Conservation (phyloP, 2,797 vertebrate species). For the Decapterus maruadsi region DNA sequence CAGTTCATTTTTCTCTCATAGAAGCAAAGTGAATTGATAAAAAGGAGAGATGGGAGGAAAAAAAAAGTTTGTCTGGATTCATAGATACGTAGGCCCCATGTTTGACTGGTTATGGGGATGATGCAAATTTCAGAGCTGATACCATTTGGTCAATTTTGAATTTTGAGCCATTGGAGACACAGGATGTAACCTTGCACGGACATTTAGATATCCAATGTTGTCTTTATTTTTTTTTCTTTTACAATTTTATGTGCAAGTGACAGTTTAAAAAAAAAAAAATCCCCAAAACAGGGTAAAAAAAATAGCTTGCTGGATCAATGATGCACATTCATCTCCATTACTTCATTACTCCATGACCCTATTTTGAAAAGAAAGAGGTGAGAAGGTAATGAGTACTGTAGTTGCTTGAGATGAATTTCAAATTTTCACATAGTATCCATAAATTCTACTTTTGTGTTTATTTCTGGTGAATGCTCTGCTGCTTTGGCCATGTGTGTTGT, state of each 20-base stretch:
- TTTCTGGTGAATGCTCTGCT: constrained; percentile 20
- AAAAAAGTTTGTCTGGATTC: constrained; percentile 53
- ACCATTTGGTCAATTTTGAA: constrained; percentile 14
- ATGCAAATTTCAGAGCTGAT: constrained; percentile 45
- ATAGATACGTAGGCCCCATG: constrained; percentile 9
- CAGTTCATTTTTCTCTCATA: constrained; percentile 74
- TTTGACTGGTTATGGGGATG: constrained; percentile 24
- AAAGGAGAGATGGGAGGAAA: constrained; percentile 25
- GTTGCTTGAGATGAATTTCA: constrained; percentile 2
- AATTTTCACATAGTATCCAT: too few species aligned
- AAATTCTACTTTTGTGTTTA: constrained; percentile 16
- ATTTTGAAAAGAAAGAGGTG: not conserved
- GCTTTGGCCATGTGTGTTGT: constrained; percentile 59
- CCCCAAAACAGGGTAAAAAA: not conserved
- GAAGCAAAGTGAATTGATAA: constrained; percentile 75
- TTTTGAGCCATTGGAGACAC: constrained; percentile 29
- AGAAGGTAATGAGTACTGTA: constrained; percentile 16
- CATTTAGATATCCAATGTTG: not conserved
- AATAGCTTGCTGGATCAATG: not conserved
- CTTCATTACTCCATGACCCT: not conserved
- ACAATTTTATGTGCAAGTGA: not conserved
- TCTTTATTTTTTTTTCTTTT: not conserved
- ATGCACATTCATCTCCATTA: not conserved
- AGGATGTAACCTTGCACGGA: not conserved
- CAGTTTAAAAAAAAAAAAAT: too few species aligned